phyloP scores from a whole-genome alignment of 2,113 vertebrate species.

The Ivindomyrus marchei region DNA sequence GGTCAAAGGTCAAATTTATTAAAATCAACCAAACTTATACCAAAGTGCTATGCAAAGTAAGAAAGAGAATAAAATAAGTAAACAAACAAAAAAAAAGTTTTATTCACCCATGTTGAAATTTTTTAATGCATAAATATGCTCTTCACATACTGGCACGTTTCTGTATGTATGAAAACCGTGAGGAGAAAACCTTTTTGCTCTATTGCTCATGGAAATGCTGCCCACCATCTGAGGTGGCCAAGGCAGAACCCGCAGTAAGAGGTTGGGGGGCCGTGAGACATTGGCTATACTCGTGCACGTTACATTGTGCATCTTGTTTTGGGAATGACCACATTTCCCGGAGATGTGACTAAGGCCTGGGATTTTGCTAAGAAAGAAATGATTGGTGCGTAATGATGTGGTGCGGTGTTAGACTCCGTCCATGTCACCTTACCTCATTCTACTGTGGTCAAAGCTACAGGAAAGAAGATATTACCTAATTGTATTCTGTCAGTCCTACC shows the following conservation, averaged over 20 bases:
- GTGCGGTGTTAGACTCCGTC: not conserved
- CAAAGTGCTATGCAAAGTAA: not conserved
- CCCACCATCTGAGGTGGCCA: not conserved
- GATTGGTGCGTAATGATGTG: not conserved
- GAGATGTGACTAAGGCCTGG: not conserved
- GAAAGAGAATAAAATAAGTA: not conserved
- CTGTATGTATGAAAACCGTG: not conserved
- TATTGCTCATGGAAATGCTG: not conserved
- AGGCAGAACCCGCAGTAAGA: not conserved
- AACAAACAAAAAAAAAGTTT: not conserved
- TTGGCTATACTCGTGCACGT: not conserved
- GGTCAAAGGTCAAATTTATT: not conserved
- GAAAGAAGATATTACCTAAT: not conserved
- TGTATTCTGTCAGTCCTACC: not conserved
- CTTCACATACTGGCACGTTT: not conserved
- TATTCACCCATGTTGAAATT: not conserved
- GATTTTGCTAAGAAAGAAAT: not conserved
- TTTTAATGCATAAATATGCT: not conserved
- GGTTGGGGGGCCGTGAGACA: not conserved
- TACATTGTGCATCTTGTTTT: not conserved
- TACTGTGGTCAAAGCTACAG: not conserved
- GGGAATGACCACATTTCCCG: not conserved
- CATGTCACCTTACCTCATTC: not conserved
- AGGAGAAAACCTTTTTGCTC: not conserved
- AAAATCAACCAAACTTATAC: not conserved